Conservation (phyloP, 2,888 invertebrate genomes). For the Sepiola atlantica region DNA sequence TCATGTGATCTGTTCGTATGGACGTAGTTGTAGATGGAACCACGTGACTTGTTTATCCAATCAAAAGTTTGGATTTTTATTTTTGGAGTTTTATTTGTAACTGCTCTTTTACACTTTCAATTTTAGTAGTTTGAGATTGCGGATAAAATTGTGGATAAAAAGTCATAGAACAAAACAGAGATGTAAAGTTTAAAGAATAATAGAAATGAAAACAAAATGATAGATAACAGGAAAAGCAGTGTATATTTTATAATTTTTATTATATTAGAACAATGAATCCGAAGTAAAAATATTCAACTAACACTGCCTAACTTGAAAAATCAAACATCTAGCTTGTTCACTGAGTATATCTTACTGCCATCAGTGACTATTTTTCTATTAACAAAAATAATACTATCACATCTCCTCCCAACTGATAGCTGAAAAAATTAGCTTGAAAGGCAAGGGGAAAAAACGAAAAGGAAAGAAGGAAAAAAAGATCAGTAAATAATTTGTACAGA, state of each 20-base stretch:
- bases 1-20: no score
- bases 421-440: slow-evolving; percentile 1
- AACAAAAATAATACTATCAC: slow-evolving; percentile 32
- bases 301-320: slow-evolving; percentile 32
- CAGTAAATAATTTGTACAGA: slow-evolving; percentile 8
- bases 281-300: slow-evolving; percentile 32
- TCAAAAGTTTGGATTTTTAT: no score
- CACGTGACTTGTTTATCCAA: no score
- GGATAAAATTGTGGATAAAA: background rate
- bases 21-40: no score
- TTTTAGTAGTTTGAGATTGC: no score
- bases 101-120: no score
- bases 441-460: background rate
- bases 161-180: background rate
- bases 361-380: slow-evolving; percentile 8
- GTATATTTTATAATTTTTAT: slow-evolving; percentile 14
- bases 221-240: background rate
- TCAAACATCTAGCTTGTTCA: slow-evolving; percentile 9
- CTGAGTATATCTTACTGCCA: slow-evolving; percentile 32
- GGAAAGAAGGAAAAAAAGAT: background rate
- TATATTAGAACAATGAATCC: background rate
- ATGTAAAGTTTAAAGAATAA: background rate
- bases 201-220: background rate
- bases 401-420: slow-evolving; percentile 32
- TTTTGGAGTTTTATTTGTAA: no score